Conservation (phyloP, 2,113 vertebrate genomes). For the Petromus typicus region DNA sequence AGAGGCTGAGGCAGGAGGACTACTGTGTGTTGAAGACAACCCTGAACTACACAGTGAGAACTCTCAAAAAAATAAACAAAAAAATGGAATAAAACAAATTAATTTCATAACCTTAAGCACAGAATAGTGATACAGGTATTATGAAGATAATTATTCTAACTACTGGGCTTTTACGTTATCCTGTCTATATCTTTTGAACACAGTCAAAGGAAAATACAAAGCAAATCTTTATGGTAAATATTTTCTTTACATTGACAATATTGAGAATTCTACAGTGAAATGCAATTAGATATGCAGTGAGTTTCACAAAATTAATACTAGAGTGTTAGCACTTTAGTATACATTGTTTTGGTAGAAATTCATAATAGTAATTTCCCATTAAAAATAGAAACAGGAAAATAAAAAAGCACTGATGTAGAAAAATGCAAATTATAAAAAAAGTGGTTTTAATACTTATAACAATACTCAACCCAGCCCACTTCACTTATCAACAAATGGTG, state of each 20-base stretch:
- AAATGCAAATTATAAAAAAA: constrained; percentile 1
- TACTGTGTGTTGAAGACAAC: background rate
- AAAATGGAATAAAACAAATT: no score
- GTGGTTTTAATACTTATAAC: background rate
- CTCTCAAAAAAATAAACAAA: background rate
- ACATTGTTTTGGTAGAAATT: constrained; percentile 8
- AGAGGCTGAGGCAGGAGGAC: background rate
- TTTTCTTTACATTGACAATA: background rate
- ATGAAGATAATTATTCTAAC: constrained; percentile 18
- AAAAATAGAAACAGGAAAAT: constrained; percentile 13
- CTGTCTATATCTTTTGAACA: background rate
- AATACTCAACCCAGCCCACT: background rate
- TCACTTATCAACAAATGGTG: background rate
- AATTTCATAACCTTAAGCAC: background rate
- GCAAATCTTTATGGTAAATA: background rate
- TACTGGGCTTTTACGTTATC: background rate
- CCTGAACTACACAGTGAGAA: background rate
- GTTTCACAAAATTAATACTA: background rate
- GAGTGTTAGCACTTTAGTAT: constrained; percentile 19
- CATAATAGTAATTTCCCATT: background rate
- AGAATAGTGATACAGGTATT: background rate
- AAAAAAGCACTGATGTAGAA: background rate
- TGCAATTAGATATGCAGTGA: background rate
- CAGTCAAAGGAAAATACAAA: background rate
- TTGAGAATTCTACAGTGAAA: constrained; percentile 29